Percentiles rank a stretch among this genome's conserved stretches.
Evolutionary conservation across 37 sponge, comb jelly and placozoan species (phyloP).

Genomic region (Beroe ovata): DNA sequence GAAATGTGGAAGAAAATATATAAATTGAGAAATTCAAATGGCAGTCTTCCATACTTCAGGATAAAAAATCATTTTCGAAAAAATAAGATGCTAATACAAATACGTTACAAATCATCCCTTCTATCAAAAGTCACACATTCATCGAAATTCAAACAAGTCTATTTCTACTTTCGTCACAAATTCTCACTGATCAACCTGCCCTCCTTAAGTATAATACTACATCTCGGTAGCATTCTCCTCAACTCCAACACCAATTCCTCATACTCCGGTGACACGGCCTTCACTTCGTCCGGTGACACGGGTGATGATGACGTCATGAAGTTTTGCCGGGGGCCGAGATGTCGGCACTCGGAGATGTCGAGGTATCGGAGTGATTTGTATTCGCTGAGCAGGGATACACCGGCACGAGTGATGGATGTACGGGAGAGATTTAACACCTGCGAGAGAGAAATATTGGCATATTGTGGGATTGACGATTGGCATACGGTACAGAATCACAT

Average conservation of each 20-base stretch:
- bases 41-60: too few species aligned
- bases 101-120: too few species aligned
- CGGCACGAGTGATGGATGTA: neutral
- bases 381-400: neutral
- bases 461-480: too few species aligned
- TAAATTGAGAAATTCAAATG: too few species aligned
- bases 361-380: slow-evolving; percentile 20
- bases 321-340: neutral
- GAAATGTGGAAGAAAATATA: too few species aligned
- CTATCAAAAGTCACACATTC: too few species aligned
- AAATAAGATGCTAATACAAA: too few species aligned
- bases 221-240: neutral
- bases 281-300: neutral
- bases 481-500: too few species aligned
- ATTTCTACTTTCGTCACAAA: too few species aligned
- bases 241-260: neutral
- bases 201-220: neutral
- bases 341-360: neutral
- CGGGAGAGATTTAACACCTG: slow-evolving; percentile 16
- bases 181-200: neutral
- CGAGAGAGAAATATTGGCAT: too few species aligned
- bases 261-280: neutral
- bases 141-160: too few species aligned
- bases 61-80: too few species aligned
- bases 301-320: neutral